Percentiles rank a stretch among this genome's conserved stretches.
Evolutionary conservation across 2,888 invertebrate species (phyloP).

Genomic region (Fragum whitleyi): DNA sequence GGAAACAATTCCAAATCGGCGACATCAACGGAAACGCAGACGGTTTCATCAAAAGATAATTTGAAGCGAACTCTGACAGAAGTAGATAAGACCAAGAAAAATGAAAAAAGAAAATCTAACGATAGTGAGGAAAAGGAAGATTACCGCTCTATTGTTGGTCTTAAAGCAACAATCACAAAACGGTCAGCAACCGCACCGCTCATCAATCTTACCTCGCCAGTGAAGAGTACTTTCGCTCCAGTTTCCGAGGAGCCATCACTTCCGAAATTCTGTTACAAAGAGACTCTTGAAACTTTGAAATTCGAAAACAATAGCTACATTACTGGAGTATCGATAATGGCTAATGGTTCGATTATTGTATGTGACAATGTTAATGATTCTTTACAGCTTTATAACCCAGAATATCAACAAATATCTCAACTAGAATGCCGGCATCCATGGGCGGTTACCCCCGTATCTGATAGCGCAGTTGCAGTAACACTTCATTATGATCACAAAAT

Average conservation of each 20-base stretch:
- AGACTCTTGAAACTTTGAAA: conserved; percentile 35
- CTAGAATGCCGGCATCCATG: conserved; percentile 51
- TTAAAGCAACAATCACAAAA: conserved; percentile 47
- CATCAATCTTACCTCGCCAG: conserved; percentile 32
- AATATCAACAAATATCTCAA: conserved; percentile 41
- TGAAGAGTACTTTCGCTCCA: conserved; percentile 31
- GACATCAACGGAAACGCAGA: not conserved
- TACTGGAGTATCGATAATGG: conserved; percentile 37
- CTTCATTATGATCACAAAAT: conserved; percentile 57
- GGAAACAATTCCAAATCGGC: not conserved
- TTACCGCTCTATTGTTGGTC: conserved; percentile 35
- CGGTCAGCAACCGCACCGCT: conserved; percentile 49
- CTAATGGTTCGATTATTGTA: conserved; percentile 42
- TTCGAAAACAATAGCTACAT: conserved; percentile 45
- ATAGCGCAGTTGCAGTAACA: conserved; percentile 49
- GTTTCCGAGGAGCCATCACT: conserved; percentile 13
- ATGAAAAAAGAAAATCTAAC: not conserved
- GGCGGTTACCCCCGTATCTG: conserved; percentile 51
- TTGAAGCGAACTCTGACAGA: not conserved
- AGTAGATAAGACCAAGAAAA: not conserved
- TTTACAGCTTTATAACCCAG: conserved; percentile 45
- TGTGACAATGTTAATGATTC: conserved; percentile 59
- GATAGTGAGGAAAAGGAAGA: not conserved
- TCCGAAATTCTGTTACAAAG: conserved; percentile 26
- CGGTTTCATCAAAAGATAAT: not conserved